Evolutionary conservation across 2,113 vertebrate species (phyloP).

Genomic region (Pelvicachromis taeniatus): DNA sequence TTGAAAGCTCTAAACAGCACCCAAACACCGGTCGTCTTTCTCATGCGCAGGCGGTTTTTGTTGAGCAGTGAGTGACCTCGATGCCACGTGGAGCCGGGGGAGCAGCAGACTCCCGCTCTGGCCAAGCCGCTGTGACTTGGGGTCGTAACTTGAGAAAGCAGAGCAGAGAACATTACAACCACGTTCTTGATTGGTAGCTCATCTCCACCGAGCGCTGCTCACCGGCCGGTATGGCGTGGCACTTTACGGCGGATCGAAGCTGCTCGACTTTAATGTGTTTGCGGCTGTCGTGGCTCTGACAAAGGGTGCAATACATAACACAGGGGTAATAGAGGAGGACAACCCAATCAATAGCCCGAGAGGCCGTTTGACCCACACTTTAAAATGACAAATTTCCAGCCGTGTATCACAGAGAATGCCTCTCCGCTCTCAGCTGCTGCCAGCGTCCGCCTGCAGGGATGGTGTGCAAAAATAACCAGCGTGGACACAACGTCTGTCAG

Average conservation of each 20-base stretch:
- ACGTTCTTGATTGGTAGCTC: conserved; percentile 48
- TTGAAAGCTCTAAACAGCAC: neutral
- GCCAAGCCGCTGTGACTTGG: conserved; percentile 23
- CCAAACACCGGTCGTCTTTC: neutral
- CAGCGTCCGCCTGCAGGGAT: neutral
- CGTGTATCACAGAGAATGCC: conserved; percentile 9
- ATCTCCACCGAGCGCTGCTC: neutral
- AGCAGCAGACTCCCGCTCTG: conserved; percentile 28
- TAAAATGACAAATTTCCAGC: conserved; percentile 65
- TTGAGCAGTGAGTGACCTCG: conserved; percentile 1
- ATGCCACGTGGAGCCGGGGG: neutral
- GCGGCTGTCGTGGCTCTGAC: conserved; percentile 61
- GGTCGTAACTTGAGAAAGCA: conserved; percentile 48
- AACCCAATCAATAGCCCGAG: conserved; percentile 67
- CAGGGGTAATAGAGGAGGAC: conserved; percentile 62
- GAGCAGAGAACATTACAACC: neutral
- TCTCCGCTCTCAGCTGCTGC: neutral
- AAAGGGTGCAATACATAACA: conserved; percentile 64
- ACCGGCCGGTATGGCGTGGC: neutral
- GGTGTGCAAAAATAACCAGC: neutral
- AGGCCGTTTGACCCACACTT: conserved; percentile 57
- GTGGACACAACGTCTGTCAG: neutral
- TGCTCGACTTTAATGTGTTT: conserved; percentile 64
- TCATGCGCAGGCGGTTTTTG: neutral
- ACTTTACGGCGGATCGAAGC: conserved; percentile 64